Evolutionary conservation across 30 jellyfish, hydroid and myxozoan species (phyloP), one percentile per base, ranked within the genome.

Genomic region (Turritopsis rubra): DNA sequence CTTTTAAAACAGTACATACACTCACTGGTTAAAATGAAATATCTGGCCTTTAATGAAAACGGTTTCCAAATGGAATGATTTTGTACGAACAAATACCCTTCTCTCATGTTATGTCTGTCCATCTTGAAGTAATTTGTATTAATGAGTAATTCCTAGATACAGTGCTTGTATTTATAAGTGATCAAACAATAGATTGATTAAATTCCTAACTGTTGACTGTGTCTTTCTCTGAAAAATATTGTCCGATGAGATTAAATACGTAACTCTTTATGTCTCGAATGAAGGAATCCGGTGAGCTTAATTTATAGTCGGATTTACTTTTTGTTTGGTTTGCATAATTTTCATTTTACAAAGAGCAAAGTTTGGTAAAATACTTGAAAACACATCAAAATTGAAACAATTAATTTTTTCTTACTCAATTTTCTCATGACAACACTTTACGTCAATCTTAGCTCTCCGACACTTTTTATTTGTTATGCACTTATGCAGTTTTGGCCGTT

Each of bases 1-100:
- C 88, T 20, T 25, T 82, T 82, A 66, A 66, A 82, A 4, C 88
- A 82, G 72, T 82, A 82, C 65, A 82, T 28, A 21, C 70, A 71
- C 23, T 82, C 88, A 73, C 66, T 66, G 13, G 88, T 82, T 16
- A 82, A 28, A 19, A 82, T 82, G 21, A 82, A 82, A 71, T 82
- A 82, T 66, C 28, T 82, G 18, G 88, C 88, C 66, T 82, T 82
- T 20, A 41, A 66, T 16, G 88, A 21, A 28, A 79, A 28, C 83
- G 75, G 88, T 54, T 66, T 82, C 75, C 75, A 82, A 8, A 82
- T 54, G 4, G 88, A 9, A 18, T 66, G 0, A 21, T 27, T 82
- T 54, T 82, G 88, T 53, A 82, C 73, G 52, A 82, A 82, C 86
- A 82, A 8, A 72, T 82, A 82, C 21, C 88, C 88, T 82, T 82